A percentile compares a stretch with the other conserved stretches of the same genome.
These are phyloP conservation scores for Drosophila ustulata DNA, from an alignment of 2,888 invertebrate species.

Conservation along the genomic window DNA sequence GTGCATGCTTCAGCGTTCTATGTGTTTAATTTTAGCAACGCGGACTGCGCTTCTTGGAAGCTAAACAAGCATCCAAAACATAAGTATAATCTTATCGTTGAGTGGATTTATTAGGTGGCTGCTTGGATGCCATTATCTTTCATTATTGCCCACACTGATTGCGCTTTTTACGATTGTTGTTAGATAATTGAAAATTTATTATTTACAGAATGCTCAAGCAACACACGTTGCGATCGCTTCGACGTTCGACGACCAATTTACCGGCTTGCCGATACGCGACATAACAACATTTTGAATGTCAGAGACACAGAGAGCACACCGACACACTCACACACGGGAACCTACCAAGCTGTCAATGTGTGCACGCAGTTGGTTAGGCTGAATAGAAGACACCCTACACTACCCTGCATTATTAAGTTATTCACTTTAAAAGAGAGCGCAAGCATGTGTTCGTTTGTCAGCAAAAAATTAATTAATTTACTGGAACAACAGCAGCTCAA, in stretches of 20 bases:
- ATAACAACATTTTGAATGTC: constrained; percentile 42
- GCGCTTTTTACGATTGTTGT: constrained; percentile 47
- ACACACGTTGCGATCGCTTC: constrained; percentile 32
- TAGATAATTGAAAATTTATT: constrained; percentile 68
- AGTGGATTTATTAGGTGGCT: constrained; percentile 35
- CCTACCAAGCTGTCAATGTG: constrained; percentile 9
- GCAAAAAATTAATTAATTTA: constrained; percentile 7
- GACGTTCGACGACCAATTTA: constrained; percentile 47
- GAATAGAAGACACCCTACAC: constrained; percentile 34
- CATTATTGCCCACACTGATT: constrained; percentile 52
- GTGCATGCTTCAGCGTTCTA: constrained; percentile 23
- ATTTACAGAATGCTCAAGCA: constrained; percentile 19
- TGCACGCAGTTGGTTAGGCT: constrained; percentile 19
- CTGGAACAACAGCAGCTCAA: constrained; percentile 26
- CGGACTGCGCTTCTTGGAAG: constrained; percentile 38
- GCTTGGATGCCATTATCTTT: constrained; percentile 50
- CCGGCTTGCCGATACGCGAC: constrained; percentile 45
- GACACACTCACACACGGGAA: neutral
- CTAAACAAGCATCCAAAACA: constrained; percentile 9
- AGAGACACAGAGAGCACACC: constrained; percentile 7
- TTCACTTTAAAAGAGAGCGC: neutral
- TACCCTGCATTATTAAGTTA: constrained; percentile 3
- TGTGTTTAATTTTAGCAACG: constrained; percentile 19
- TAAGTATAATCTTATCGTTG: constrained; percentile 57
- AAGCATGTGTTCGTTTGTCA: neutral